Conservation (phyloP, 1,140 invertebrate species). For the Theocolax elegans region DNA sequence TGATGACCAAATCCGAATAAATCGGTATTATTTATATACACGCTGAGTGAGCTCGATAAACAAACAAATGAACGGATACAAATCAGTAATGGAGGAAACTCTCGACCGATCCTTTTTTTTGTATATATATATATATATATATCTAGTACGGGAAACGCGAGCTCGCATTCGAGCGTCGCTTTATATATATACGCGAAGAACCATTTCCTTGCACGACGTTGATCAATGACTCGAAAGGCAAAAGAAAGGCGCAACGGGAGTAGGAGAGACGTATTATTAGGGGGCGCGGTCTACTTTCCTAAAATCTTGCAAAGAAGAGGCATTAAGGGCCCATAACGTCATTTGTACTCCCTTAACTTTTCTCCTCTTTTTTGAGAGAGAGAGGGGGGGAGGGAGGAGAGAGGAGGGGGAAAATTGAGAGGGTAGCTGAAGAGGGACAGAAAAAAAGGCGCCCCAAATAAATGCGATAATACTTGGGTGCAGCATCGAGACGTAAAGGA, state of each 20-base stretch:
- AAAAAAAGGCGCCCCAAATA: slow-evolving; percentile 8
- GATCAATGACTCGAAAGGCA: slow-evolving; percentile 33
- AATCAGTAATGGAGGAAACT: slow-evolving; percentile 24
- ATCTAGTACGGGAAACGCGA: not conserved
- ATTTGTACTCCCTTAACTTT: slow-evolving; percentile 39
- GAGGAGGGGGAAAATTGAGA: too few relatives aligned
- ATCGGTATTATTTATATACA: not conserved
- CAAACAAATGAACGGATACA: slow-evolving; percentile 27
- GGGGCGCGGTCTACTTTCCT: slow-evolving; percentile 14
- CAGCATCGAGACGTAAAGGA: slow-evolving; percentile 5
- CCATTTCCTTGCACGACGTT: slow-evolving; percentile 19
- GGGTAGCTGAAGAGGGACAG: too few relatives aligned
- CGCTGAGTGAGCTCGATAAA: not conserved
- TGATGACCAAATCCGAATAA: slow-evolving; percentile 10
- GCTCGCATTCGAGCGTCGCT: not conserved
- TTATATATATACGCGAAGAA: not conserved
- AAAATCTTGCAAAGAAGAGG: slow-evolving; percentile 33
- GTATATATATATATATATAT: too few relatives aligned
- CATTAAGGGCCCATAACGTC: slow-evolving; percentile 29
- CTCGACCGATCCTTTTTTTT: not conserved
- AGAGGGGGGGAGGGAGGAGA: not conserved
- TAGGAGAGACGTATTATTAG: slow-evolving; percentile 15
- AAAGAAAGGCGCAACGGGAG: not conserved
- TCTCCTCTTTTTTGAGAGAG: not conserved
- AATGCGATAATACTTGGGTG: slow-evolving; percentile 23